These are phyloP conservation scores for Callithrix jacchus DNA, from an alignment of 2,113 vertebrate species.

Conservation along the genomic window DNA sequence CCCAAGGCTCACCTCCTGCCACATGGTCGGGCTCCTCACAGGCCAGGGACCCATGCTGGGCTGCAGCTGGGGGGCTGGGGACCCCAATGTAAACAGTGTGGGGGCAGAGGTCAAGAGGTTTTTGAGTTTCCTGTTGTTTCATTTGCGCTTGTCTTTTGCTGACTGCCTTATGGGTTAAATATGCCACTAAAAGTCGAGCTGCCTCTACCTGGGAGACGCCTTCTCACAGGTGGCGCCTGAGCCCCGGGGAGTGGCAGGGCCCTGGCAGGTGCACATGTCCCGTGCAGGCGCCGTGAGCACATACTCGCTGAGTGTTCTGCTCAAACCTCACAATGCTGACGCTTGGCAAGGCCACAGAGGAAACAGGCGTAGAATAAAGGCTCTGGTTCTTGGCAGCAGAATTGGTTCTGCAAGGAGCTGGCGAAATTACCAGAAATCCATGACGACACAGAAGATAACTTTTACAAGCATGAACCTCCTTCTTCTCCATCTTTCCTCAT, in stretches of 20 bases:
- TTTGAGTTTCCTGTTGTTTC: fast-evolving
- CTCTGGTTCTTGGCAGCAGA: neutral
- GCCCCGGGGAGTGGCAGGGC: neutral
- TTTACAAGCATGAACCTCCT: too few relatives aligned
- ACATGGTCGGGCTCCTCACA: too few relatives aligned
- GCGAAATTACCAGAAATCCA: fast-evolving
- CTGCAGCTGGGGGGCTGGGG: too few relatives aligned
- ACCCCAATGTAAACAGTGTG: fast-evolving
- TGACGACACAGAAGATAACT: fast-evolving
- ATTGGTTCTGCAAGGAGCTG: fast-evolving
- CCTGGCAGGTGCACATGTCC: fast-evolving
- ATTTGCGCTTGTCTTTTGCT: fast-evolving
- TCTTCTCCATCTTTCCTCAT: fast-evolving
- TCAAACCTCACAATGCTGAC: fast-evolving
- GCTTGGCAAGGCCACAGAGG: fast-evolving
- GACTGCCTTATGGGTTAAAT: neutral
- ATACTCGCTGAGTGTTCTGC: fast-evolving
- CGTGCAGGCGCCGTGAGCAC: fast-evolving
- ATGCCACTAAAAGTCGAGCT: fast-evolving
- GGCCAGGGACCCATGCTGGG: too few relatives aligned
- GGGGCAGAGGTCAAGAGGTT: fast-evolving
- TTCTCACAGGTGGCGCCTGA: neutral
- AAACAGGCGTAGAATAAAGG: fast-evolving
- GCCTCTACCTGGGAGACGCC: neutral
- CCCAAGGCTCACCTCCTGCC: too few relatives aligned